Evolutionary conservation across 2,113 vertebrate genomes (phyloP), one percentile per base, ranked within the genome.

Genomic region (Pluvialis apricaria): DNA sequence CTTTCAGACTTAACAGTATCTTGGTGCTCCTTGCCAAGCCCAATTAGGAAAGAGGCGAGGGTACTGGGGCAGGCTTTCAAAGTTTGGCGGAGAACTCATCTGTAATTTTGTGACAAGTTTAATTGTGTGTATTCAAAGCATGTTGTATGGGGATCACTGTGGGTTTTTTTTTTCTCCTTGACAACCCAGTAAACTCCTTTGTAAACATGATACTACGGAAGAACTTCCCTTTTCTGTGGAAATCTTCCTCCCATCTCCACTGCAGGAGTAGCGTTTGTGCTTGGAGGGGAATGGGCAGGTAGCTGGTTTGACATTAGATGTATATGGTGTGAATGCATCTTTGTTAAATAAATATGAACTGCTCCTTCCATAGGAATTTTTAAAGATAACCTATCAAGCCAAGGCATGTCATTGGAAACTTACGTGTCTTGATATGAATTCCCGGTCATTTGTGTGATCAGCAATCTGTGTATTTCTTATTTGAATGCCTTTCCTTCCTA

Each of bases 1-100:
- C 95, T 93, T 96, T 95, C 94, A 96, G 77, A 96, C 82, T 95
- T 94, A 78, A 88, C 89, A 96, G 94, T 96, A 94, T 88, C 76
- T 86, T 83, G 38, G 61, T 91, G 84, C 71, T 91, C 65, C 76
- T 84, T 91, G 88, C 90, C 96, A 95, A 95, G 57, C 69, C 65
- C 89, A 75, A n/a, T 96, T 94, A 92, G 75, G 90, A 91, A 82
- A 75, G 90, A 85, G 66, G 82, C 25, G 2, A 89, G 57, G 86
- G 66, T 88, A 86, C 61, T 66, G 68, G 87, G 84, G 40, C 83
- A 93, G 77, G 60, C 76, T 81, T 92, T 97, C 72, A 91, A 82
- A 95, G 88, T 79, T 76, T 82, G 78, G 47, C 3, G 1, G 68
- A 66, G 73, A 77, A 66, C 57, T 96, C 81, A 79, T 77, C 94